Percentiles rank a stretch among this genome's conserved stretches.
Conservation (phyloP, 1,140 invertebrate species). For the Drosophila azteca region DNA sequence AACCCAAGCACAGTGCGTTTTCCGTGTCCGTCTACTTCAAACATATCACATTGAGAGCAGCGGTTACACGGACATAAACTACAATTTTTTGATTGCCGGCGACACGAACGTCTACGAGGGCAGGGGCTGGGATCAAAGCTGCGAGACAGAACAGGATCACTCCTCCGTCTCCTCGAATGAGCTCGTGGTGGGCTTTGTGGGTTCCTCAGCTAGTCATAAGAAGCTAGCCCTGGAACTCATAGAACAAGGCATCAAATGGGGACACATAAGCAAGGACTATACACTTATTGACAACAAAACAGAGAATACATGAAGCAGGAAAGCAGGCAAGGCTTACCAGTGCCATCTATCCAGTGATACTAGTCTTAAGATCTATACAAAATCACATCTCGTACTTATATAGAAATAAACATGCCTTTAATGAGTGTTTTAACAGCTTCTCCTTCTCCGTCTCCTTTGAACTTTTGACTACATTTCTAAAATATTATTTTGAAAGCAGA, state of each 20-base stretch:
- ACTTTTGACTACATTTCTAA: constrained; percentile 34
- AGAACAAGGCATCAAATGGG: constrained; percentile 85
- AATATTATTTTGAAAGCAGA: constrained; percentile 45
- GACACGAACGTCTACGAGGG: constrained; percentile 89
- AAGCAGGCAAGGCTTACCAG: constrained; percentile 1
- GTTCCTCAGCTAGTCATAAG: constrained; percentile 35
- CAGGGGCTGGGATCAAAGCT: constrained; percentile 86
- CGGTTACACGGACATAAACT: constrained; percentile 86
- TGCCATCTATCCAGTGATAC: constrained; percentile 37
- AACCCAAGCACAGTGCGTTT: constrained; percentile 59
- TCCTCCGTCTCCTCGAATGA: constrained; percentile 1
- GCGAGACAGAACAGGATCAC: constrained; percentile 41
- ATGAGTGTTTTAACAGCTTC: constrained; percentile 49
- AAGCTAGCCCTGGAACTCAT: constrained; percentile 68
- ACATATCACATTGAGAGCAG: constrained; percentile 86
- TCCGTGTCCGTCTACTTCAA: constrained; percentile 85
- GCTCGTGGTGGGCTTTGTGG: constrained; percentile 55
- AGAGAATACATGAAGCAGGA: constrained; percentile 4
- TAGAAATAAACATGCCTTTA: constrained; percentile 59
- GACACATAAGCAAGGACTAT: constrained; percentile 85
- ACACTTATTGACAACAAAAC: constrained; percentile 85
- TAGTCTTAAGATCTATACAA: constrained; percentile 9
- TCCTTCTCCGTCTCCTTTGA: constrained; percentile 32
- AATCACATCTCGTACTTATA: constrained; percentile 13
- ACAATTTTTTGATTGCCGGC: constrained; percentile 91